Base-by-base conservation (phyloP, 2,888 invertebrate genomes). In the Mimachlamys varia region DNA sequence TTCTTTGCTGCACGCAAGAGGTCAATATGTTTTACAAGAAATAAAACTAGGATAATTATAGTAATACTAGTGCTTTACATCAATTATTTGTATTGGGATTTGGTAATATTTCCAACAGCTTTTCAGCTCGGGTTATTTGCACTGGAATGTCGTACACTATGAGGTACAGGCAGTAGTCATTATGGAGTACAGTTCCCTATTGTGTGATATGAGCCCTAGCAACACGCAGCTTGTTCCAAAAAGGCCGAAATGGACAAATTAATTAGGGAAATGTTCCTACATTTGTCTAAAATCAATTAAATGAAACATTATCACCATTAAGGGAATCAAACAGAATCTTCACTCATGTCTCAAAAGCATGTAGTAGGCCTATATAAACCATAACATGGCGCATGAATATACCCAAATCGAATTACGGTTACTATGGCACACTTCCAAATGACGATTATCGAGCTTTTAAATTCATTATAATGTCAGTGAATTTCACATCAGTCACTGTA, bases 321-420 rank as follows among this genome's bases (percentile, higher is more conserved):
- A 1, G 12, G 12, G 33, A 76, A 15, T 33, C 76, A 19, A 33
- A 27, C 33, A 33, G 12, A 5, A n/a, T 22, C 33, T 76, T 27
- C 76, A 76, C 10, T 76, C 76, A 76, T 76, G 76, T 76, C 76
- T 76, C 10, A 33, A 76, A 76, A 33, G 76, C 76, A 76, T 76
- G 76, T 76, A 76, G 10, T 76, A 33, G 12, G 76, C 22, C 76
- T 33, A 76, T 76, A 76, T 76, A 76, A 19, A 33, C 27, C 33
- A 22, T 27, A 33, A 76, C 12, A 33, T 10, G 2, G 33, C 13
- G 5, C 27, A 33, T 10, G 76, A 10, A 33, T 76, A 33, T 76
- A 76, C 76, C 33, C 33, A 76, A 76, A 76, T 76, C 76, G 33
- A 76, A 27, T 76, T 33, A 76, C 33, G 7, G 2, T 12, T 0